phyloP scores from a whole-genome alignment of 2,797 vertebrate species.

The Macropus fuliginosus region DNA sequence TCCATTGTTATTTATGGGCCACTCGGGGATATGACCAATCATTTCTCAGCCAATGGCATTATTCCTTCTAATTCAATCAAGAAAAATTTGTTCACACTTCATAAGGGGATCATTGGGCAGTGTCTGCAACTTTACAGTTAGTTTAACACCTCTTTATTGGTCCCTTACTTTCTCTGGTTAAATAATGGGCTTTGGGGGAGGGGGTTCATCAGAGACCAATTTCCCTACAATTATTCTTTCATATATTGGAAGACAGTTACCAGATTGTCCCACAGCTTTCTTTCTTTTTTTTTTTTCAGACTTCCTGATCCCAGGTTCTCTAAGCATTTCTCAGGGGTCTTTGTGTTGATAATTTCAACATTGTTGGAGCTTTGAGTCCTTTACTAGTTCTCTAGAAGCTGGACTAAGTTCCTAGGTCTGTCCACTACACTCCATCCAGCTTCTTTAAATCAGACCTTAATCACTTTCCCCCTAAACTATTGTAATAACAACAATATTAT shows the following conservation, averaged over 20 bases:
- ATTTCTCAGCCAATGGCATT: background rate
- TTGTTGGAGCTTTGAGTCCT: background rate
- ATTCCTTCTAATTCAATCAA: background rate
- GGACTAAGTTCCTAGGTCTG: background rate
- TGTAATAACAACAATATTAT: background rate
- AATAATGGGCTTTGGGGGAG: background rate
- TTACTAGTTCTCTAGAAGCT: background rate
- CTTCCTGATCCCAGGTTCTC: background rate
- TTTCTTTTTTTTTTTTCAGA: background rate
- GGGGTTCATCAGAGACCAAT: background rate
- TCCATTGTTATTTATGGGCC: background rate
- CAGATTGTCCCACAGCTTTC: background rate
- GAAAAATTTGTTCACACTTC: slow-evolving; percentile 11
- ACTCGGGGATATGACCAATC: background rate
- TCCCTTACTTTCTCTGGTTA: background rate
- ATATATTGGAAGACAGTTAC: background rate
- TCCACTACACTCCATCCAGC: no score
- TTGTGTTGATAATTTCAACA: background rate
- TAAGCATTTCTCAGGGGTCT: background rate
- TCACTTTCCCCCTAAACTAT: background rate
- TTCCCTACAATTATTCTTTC: background rate
- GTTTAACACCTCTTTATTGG: background rate
- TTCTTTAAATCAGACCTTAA: background rate
- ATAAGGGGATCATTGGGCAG: background rate
- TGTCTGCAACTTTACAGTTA: background rate